Conservation (phyloP, 2,113 vertebrate species). For the Genyomyrus donnyi region DNA sequence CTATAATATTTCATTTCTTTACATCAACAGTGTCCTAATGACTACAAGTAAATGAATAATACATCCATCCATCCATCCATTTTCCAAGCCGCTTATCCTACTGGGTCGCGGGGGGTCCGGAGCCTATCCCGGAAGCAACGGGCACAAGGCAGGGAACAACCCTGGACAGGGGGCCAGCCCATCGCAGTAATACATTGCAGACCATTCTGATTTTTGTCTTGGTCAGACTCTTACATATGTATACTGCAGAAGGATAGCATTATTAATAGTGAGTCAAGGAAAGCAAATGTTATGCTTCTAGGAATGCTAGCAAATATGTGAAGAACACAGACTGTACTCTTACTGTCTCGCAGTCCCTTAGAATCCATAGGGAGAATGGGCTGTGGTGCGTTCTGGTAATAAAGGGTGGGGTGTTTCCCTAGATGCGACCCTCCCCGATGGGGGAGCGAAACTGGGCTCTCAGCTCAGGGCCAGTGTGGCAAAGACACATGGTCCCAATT, state of each 20-base stretch:
- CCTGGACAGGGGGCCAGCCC: no score
- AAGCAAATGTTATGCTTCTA: background rate
- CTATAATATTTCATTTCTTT: background rate
- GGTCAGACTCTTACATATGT: background rate
- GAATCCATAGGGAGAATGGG: background rate
- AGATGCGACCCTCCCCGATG: background rate
- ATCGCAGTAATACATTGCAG: background rate
- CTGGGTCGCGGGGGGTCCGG: no score
- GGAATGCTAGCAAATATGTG: background rate
- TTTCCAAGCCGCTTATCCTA: no score
- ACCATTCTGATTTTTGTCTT: background rate
- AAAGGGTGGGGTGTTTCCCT: background rate
- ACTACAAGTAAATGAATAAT: background rate
- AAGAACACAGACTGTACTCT: background rate
- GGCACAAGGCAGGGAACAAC: no score
- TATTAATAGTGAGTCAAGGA: background rate
- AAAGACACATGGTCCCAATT: slow-evolving; percentile 64
- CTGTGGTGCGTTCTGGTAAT: background rate
- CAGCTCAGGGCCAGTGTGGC: slow-evolving; percentile 32
- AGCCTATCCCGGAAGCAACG: no score
- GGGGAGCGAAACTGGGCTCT: background rate
- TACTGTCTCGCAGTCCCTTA: background rate
- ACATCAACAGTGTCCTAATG: background rate
- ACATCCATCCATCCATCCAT: no score
- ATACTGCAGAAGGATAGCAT: background rate